Base-by-base conservation (phyloP, 2,888 invertebrate genomes). In the Synanthedon formicaeformis region DNA sequence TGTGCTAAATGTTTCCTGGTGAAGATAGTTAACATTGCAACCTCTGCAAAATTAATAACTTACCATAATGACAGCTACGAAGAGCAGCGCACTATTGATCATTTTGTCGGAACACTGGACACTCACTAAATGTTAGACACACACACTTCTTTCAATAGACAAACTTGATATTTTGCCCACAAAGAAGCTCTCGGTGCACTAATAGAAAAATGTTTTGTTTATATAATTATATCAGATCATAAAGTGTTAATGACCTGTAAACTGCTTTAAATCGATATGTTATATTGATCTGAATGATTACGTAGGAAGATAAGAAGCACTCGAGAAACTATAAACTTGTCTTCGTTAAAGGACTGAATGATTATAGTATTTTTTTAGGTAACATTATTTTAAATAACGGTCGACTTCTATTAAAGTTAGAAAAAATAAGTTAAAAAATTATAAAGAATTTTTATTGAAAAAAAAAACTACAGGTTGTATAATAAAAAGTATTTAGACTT, bases 141-240 rank as follows among this genome's bases (percentile, higher is more conserved):
- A 34, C n/a, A 65, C 70, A 71, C 70, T 78, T 77, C 79, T 78
- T 81, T 68, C 56, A 75, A 76, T 63, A 62, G 67, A 73, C 79
- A 80, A 85, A 81, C 56, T 54, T 55, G 14, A 49, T 60, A 64
- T 45, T 73, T 84, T 80, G 77, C 71, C 76, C 71, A 74, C 57
- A 71, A 81, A 81, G 81, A 78, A 71, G 58, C 61, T 66, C 69
- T 73, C 66, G 65, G 58, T 56, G 53, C 57, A 59, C 16, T 48
- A 40, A 2, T 34, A 10, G 27, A 27, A 27, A 8, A 23, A 23
- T 23, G 23, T 23, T 18, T 40, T 48, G 2, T 48, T 16, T 23
- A 4, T 41, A 14, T 41, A 49, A 14, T 49, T 49, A 8, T 14
- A 14, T 49, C 16, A 18, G 23, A 49, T 49, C 12, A 49, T 49